These are phyloP conservation scores for Falco columbarius DNA, from an alignment of 2,797 vertebrate species.

Conservation along the genomic window DNA sequence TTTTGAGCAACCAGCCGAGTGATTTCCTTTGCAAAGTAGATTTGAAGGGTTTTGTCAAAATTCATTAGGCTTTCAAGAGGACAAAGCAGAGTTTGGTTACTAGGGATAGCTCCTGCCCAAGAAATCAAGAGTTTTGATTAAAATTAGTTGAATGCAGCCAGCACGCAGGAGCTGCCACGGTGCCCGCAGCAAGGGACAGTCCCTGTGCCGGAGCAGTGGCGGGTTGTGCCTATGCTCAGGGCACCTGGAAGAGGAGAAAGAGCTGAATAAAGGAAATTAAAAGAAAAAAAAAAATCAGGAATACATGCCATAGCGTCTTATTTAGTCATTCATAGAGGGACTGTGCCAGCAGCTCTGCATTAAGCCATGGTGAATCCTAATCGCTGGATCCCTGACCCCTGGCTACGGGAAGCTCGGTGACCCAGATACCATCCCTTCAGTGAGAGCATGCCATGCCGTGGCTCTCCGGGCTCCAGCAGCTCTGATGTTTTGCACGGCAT, in stretches of 20 bases:
- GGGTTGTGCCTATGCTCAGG: not conserved
- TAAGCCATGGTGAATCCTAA: not conserved
- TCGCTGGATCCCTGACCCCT: not conserved
- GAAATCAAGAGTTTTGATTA: not conserved
- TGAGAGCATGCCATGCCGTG: fast-evolving
- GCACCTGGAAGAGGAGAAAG: not conserved
- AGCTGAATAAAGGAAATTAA: not conserved
- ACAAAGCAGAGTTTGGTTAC: not conserved
- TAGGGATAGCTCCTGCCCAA: not conserved
- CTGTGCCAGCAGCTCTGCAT: not conserved
- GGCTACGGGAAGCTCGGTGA: not conserved
- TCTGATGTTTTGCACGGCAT: fast-evolving
- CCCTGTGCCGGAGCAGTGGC: not conserved
- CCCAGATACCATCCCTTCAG: not conserved
- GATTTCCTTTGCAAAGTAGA: not conserved
- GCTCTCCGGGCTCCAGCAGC: not conserved
- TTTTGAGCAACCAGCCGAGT: not conserved
- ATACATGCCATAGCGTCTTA: not conserved
- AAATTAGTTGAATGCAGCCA: not conserved
- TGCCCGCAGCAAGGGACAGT: not conserved
- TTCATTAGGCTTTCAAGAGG: not conserved
- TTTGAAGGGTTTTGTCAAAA: not conserved
- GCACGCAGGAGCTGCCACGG: fast-evolving
- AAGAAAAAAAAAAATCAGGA: not conserved
- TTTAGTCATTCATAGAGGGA: not conserved